Conservation (phyloP, 1,140 invertebrate species). For the Trichonephila clavipes region DNA sequence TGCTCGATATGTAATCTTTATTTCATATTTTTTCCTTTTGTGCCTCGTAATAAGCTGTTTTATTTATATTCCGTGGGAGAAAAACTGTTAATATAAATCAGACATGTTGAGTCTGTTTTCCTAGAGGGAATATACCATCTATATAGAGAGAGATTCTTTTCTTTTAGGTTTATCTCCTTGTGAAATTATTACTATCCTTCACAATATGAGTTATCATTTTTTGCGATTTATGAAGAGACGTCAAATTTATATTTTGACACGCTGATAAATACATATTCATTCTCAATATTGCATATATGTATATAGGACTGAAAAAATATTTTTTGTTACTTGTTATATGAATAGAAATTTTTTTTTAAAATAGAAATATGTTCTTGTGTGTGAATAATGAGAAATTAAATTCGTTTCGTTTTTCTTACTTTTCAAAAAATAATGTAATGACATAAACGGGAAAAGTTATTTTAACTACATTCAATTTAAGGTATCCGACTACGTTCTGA, state of each 20-base stretch:
- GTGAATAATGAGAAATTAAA: no score
- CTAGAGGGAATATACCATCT: neutral
- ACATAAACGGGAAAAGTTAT: no score
- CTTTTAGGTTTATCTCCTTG: neutral
- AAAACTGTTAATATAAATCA: constrained; percentile 15
- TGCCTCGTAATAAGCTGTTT: neutral
- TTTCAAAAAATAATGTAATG: no score
- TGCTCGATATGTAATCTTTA: neutral
- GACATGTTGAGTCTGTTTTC: neutral
- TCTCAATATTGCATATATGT: no score
- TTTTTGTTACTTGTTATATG: no score
- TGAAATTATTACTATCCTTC: neutral
- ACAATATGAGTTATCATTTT: neutral
- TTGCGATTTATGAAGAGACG: neutral
- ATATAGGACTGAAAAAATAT: no score
- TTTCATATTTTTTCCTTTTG: neutral
- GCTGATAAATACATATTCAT: no score
- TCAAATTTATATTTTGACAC: neutral
- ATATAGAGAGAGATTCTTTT: neutral
- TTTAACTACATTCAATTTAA: no score
- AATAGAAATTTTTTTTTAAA: no score
- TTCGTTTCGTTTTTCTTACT: no score
- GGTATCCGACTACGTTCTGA: no score
- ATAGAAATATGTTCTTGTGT: no score
- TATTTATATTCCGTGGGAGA: neutral